Conservation (phyloP, 2,888 invertebrate species). For the Cheilosia scutellata region DNA sequence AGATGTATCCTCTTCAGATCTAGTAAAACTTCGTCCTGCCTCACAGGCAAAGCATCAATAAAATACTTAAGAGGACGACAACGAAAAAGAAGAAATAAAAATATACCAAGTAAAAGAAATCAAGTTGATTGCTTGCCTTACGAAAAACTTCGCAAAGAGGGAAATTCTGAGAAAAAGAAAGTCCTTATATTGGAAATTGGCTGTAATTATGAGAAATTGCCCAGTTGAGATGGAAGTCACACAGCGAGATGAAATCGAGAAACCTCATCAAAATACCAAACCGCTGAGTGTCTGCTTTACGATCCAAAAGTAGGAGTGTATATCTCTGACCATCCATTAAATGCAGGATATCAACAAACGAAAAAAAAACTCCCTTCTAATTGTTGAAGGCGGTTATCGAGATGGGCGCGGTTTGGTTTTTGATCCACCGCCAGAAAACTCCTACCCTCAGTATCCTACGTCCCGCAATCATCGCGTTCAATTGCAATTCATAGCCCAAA, state of each 20-base stretch:
- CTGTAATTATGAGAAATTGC: slow-evolving; percentile 63
- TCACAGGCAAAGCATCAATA: slow-evolving; percentile 45
- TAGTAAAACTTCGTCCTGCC: slow-evolving; percentile 37
- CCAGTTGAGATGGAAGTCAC: slow-evolving; percentile 18
- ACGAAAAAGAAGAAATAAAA: slow-evolving; percentile 2
- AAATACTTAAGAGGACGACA: slow-evolving; percentile 1
- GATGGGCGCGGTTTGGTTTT: slow-evolving; percentile 11
- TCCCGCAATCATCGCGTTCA: slow-evolving; percentile 35
- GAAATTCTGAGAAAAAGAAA: not conserved
- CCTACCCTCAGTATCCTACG: not conserved
- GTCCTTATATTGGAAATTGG: slow-evolving; percentile 48
- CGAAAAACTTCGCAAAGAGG: slow-evolving; percentile 1
- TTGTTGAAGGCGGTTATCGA: slow-evolving; percentile 21
- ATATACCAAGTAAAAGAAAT: slow-evolving; percentile 40
- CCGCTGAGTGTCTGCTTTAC: slow-evolving; percentile 30
- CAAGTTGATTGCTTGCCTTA: slow-evolving; percentile 42
- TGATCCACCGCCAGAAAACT: slow-evolving; percentile 29
- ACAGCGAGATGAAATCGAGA: slow-evolving; percentile 12
- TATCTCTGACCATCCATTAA: slow-evolving; percentile 37
- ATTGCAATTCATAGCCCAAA: slow-evolving; percentile 65
- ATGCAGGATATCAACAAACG: slow-evolving; percentile 21
- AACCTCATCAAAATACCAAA: slow-evolving; percentile 40
- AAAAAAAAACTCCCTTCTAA: slow-evolving; percentile 35
- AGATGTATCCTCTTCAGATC: slow-evolving; percentile 34
- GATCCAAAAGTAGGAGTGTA: slow-evolving; percentile 19